Evolutionary conservation across 1,140 invertebrate species (phyloP).

Genomic region (Drosophila pandora): DNA sequence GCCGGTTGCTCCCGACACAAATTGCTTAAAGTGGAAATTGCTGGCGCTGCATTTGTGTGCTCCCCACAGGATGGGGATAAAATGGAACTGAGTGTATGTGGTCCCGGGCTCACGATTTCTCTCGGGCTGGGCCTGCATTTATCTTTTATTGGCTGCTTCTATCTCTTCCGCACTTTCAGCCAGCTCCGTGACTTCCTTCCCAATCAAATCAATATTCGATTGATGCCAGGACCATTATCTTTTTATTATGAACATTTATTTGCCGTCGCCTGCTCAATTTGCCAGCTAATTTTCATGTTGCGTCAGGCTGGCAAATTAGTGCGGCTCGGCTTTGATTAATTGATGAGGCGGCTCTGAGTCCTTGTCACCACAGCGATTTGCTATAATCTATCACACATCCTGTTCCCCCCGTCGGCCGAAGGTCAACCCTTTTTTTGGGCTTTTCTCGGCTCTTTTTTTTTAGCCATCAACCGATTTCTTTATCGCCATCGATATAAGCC

Average conservation of each 20-base stretch:
- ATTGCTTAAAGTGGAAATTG: slow-evolving; percentile 82
- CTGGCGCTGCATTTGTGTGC: slow-evolving; percentile 69
- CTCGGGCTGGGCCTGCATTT: slow-evolving; percentile 57
- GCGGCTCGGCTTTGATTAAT: slow-evolving; percentile 58
- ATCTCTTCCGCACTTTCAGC: slow-evolving; percentile 12
- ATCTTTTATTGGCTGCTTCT: slow-evolving; percentile 72
- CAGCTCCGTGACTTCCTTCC: slow-evolving; percentile 16
- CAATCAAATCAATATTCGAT: slow-evolving; percentile 82
- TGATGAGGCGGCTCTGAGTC: slow-evolving; percentile 40
- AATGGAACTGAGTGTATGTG: slow-evolving; percentile 21
- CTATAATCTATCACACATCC: slow-evolving; percentile 44
- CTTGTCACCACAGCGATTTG: slow-evolving; percentile 46
- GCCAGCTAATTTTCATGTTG: slow-evolving; percentile 48
- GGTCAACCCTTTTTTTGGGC: slow-evolving; percentile 25
- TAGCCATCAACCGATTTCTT: slow-evolving; percentile 52
- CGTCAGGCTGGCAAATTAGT: slow-evolving; percentile 51
- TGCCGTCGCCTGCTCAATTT: slow-evolving; percentile 47
- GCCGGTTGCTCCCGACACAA: slow-evolving; percentile 58
- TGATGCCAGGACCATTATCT: slow-evolving; percentile 80
- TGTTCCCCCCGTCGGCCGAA: neutral
- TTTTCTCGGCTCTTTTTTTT: neutral
- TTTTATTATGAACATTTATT: slow-evolving; percentile 82
- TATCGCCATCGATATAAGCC: slow-evolving; percentile 64
- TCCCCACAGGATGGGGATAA: slow-evolving; percentile 7
- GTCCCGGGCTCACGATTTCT: slow-evolving; percentile 29